Base-by-base conservation (phyloP, 2,113 vertebrate genomes). In the Cisticola juncidis region DNA sequence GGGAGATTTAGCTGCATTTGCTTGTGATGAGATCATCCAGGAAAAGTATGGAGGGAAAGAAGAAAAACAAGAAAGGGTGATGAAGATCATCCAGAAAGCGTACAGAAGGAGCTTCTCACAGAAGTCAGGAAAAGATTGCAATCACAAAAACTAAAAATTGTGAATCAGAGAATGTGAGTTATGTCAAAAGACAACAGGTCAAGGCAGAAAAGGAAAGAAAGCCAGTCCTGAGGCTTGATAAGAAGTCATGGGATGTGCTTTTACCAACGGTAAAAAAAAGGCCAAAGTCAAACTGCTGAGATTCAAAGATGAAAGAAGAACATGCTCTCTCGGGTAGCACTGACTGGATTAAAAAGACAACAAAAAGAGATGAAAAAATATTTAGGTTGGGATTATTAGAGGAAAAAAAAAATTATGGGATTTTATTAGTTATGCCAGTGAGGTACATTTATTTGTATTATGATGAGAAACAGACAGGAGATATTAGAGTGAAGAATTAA, bases 341-440 rank as follows among this genome's bases (percentile, higher is more conserved):
- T 62, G 9, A 31, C 11, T 16, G 77, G 23, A 58, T 47, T 38
- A n/a, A 23, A 35, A 56, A 45, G 2, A 66, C 4, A 2, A 58
- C 4, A 38, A 72, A 68, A 62, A 38, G 16, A 53, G 3, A 16
- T 57, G 5, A 12, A 58, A 87, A 76, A 68, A 0, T 7, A 22
- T 89, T 66, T 5, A 4, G 4, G 7, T 36, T 56, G 8, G 23
- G 6, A 15, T 50, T 38, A 14, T 74, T 31, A 44, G 12, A 31
- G 12, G 1, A 5, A 5, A 44, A 74, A 65, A 38, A 38, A 12
- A 1, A 3, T 26, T 8, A 31, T 7, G 23, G 25, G 9, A 3
- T 3, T 24, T 17, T 28, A 36, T 20, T 2, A 50, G 11, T 42
- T 66, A 47, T 20, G 6, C 25, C 54, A 61, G 10, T 45, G 9